Percentiles rank a stretch among this genome's conserved stretches.
These are phyloP conservation scores for Tachysurus fulvidraco DNA, from an alignment of 2,113 vertebrate species.

Conservation along the genomic window DNA sequence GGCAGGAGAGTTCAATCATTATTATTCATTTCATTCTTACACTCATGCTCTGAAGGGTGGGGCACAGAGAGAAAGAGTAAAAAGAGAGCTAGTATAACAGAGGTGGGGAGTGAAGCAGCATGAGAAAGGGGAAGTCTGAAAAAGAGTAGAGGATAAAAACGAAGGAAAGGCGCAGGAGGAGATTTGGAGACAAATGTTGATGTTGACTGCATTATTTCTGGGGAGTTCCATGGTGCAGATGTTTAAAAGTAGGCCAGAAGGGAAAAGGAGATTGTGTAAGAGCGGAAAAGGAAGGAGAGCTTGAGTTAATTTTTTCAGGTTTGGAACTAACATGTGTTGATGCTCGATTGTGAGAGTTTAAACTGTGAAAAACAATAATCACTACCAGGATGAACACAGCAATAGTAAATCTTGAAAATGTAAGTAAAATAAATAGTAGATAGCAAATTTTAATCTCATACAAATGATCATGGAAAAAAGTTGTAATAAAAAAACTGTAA, in stretches of 20 bases:
- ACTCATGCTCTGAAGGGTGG: constrained; percentile 53
- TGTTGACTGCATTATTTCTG: constrained; percentile 53
- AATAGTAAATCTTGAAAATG: background rate
- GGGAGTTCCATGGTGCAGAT: constrained; percentile 63
- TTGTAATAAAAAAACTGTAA: background rate
- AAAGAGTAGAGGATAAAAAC: constrained; percentile 1
- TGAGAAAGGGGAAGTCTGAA: constrained; percentile 1
- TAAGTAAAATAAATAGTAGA: too few species aligned
- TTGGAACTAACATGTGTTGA: constrained; percentile 48
- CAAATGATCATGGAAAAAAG: background rate
- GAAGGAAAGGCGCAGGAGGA: background rate
- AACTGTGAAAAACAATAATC: background rate
- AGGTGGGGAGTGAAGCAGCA: background rate
- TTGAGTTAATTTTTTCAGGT: constrained; percentile 46
- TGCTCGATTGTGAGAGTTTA: constrained; percentile 40
- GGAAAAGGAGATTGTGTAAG: constrained; percentile 62
- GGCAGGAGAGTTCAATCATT: constrained; percentile 44
- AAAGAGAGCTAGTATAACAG: background rate
- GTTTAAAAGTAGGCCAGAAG: constrained; percentile 57
- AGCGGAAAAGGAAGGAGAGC: constrained; percentile 43
- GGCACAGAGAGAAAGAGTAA: constrained; percentile 32
- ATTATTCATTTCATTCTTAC: constrained; percentile 57
- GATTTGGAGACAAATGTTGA: constrained; percentile 40
- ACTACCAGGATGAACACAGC: background rate
- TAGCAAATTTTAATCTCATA: too few species aligned